Evolutionary conservation across 2,888 invertebrate genomes (phyloP).

Genomic region (Dryobota labecula): DNA sequence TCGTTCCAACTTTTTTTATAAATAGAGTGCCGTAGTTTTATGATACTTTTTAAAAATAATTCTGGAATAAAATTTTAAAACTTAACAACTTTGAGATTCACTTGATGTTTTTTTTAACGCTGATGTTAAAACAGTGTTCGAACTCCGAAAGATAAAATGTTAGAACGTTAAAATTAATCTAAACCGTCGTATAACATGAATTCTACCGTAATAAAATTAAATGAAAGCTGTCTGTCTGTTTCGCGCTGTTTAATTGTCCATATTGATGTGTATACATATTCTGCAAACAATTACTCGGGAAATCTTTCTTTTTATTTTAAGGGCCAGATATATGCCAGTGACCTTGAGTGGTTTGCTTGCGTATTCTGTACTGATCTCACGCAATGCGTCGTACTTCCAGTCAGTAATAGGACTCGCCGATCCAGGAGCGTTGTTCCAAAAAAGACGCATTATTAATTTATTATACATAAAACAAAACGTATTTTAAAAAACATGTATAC

Average conservation of each 20-base stretch:
- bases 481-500: no score
- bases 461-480: no score
- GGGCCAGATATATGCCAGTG: no score
- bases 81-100: slow-evolving; percentile 6
- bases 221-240: slow-evolving; percentile 3
- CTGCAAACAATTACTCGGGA: neutral
- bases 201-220: slow-evolving; percentile 29
- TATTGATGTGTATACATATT: slow-evolving; percentile 10
- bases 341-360: no score
- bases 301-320: neutral
- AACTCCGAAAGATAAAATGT: slow-evolving; percentile 14
- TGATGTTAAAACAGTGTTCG: slow-evolving; percentile 23
- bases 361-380: no score
- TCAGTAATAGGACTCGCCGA: no score
- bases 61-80: neutral
- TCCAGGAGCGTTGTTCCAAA: no score
- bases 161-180: slow-evolving; percentile 35
- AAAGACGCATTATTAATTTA: no score
- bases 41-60: slow-evolving; percentile 1
- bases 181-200: slow-evolving; percentile 10
- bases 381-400: no score
- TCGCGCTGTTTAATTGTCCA: neutral
- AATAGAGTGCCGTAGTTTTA: slow-evolving; percentile 14
- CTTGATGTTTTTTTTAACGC: slow-evolving; percentile 34
- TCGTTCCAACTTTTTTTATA: slow-evolving; percentile 23